Evolutionary conservation across 2,113 vertebrate genomes (phyloP).

Genomic region (Mormyrus lacerda): DNA sequence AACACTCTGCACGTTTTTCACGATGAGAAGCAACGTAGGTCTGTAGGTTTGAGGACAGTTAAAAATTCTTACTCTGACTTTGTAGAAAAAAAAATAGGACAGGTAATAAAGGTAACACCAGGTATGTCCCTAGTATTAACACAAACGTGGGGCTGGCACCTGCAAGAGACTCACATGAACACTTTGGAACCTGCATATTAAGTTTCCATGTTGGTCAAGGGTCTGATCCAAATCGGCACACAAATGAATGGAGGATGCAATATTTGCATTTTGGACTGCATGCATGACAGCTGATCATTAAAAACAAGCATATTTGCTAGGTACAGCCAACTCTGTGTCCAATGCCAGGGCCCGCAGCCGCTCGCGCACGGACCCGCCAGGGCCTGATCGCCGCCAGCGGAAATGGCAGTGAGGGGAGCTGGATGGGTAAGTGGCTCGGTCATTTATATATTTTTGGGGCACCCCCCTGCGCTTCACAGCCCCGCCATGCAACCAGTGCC

Average conservation of each 20-base stretch:
- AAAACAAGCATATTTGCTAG: background rate
- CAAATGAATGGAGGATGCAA: background rate
- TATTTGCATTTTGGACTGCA: background rate
- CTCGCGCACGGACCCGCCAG: constrained; percentile 36
- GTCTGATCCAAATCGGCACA: background rate
- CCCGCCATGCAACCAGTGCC: constrained; percentile 24
- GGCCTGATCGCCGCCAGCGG: constrained; percentile 40
- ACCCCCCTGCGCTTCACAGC: constrained; percentile 33
- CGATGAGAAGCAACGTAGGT: background rate
- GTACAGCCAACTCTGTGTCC: background rate
- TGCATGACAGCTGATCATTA: background rate
- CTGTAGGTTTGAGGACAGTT: background rate
- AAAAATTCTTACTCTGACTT: background rate
- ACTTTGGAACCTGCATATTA: background rate
- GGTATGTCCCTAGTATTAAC: background rate
- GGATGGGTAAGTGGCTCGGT: constrained; percentile 29
- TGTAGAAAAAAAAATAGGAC: background rate
- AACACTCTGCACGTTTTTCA: background rate
- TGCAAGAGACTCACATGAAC: background rate
- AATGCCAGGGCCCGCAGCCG: background rate
- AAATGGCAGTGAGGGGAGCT: constrained; percentile 27
- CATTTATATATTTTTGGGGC: constrained; percentile 34
- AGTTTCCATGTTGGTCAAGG: background rate
- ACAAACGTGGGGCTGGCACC: background rate
- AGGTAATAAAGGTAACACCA: background rate